phyloP scores from a whole-genome alignment of 2,888 invertebrate species.

The Pedicia rivosa region DNA sequence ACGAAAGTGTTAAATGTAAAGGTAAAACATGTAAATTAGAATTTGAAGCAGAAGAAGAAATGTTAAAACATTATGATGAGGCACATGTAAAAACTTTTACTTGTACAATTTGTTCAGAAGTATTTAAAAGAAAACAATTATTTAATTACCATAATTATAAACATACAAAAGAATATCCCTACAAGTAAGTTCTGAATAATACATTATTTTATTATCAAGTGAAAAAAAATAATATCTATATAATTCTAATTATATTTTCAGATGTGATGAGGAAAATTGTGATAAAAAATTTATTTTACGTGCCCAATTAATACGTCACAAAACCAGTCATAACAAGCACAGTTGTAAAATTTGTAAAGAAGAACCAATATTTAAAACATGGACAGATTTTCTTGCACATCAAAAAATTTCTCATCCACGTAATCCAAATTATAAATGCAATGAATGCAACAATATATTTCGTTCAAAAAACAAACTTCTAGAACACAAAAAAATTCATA shows the following conservation, averaged over 20 bases:
- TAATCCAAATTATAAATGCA: slow-evolving; percentile 16
- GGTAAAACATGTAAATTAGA: slow-evolving; percentile 31
- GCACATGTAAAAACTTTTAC: slow-evolving; percentile 33
- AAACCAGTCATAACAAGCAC: slow-evolving; percentile 32
- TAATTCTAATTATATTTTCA: slow-evolving; percentile 19
- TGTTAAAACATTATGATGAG: slow-evolving; percentile 39
- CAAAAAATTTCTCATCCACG: slow-evolving; percentile 16
- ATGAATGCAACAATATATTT: slow-evolving; percentile 19
- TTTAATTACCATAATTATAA: slow-evolving; percentile 37
- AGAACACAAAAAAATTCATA: slow-evolving; percentile 18
- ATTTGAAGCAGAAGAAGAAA: slow-evolving; percentile 36
- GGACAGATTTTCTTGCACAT: slow-evolving; percentile 33
- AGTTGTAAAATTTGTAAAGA: slow-evolving; percentile 33
- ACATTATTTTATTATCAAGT: too few relatives aligned
- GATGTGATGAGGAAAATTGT: slow-evolving; percentile 43
- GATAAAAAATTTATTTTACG: slow-evolving; percentile 32
- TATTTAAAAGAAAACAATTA: slow-evolving; percentile 39
- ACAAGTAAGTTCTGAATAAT: slow-evolving; percentile 16
- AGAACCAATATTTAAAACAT: slow-evolving; percentile 31
- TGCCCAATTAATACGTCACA: slow-evolving; percentile 34
- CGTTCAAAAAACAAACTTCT: slow-evolving; percentile 12
- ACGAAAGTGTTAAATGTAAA: slow-evolving; percentile 21
- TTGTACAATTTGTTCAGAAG: slow-evolving; percentile 34
- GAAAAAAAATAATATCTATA: too few relatives aligned
- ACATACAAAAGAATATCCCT: slow-evolving; percentile 33